Percentiles rank a stretch among this genome's conserved stretches.
Evolutionary conservation across 1,140 invertebrate species (phyloP).

Genomic region (Lerema accius): DNA sequence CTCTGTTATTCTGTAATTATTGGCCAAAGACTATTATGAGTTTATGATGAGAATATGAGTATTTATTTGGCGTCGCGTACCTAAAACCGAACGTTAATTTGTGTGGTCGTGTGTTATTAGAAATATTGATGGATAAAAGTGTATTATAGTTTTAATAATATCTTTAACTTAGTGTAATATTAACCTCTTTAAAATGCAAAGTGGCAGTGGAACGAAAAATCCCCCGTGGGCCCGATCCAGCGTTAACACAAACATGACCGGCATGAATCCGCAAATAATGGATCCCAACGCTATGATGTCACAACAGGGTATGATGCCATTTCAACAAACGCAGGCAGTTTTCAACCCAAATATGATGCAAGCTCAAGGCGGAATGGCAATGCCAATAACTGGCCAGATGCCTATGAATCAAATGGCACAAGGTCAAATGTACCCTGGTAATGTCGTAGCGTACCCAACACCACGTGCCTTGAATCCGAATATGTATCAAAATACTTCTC

Average conservation of each 20-base stretch:
- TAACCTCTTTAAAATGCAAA: constrained; percentile 56
- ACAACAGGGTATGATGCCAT: constrained; percentile 76
- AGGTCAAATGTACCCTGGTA: constrained; percentile 77
- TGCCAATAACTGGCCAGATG: constrained; percentile 76
- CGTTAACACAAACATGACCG: constrained; percentile 76
- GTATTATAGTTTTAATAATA: no score
- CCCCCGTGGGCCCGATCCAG: constrained; percentile 76
- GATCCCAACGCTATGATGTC: constrained; percentile 75
- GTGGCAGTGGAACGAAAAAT: constrained; percentile 73
- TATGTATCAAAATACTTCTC: constrained; percentile 84
- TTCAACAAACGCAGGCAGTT: constrained; percentile 69
- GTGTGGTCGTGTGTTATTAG: no score
- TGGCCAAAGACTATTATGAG: no score
- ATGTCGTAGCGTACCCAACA: constrained; percentile 87
- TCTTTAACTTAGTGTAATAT: no score
- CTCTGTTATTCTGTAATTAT: no score
- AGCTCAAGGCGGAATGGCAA: constrained; percentile 71
- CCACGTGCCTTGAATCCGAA: constrained; percentile 87
- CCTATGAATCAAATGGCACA: constrained; percentile 78
- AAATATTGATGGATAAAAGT: no score
- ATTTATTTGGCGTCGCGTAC: no score
- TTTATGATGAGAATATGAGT: no score
- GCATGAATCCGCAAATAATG: constrained; percentile 78
- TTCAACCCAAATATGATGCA: constrained; percentile 76
- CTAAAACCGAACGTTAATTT: no score